Base-by-base conservation (phyloP, 1,140 invertebrate genomes). In the Spodoptera frugiperda region DNA sequence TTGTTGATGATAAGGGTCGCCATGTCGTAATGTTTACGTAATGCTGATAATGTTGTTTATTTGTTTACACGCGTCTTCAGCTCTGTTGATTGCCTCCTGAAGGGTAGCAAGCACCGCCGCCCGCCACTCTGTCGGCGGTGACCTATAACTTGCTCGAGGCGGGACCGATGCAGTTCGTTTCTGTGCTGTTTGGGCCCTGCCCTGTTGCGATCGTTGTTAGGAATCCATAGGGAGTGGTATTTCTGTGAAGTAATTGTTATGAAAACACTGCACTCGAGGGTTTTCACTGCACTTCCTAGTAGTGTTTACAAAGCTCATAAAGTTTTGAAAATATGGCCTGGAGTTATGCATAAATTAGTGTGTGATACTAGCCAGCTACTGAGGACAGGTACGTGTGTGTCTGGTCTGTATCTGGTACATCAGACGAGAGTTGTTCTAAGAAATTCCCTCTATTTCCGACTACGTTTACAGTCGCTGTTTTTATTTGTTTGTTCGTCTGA, bases 21-120 rank as follows among this genome's bases (percentile, higher is more conserved):
- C 70, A 30, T 72, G 53, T 72, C 70, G 33, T 57, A 25, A 72
- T 73, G 55, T 73, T 73, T 73, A 73, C 39, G 70, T 72, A 72
- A 72, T 46, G 53, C 17, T 72, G 54, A 72, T 72, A 59, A 70
- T 70, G 11, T 19, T 54, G 67, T 70, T 72, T 72, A 54, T 72
- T 72, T 72, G 70, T 72, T 72, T 59, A 72, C 70, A 25, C 30
- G 19, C 70, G 70, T 72, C 70, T 59, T 44, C 15, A n/a, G 33
- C 30, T 33, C 30, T 33, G 21, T 39, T 46, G 21, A 30, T 17
- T 39, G 25, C n/a, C 6, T 5, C 30, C 4, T 2, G 55, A 59
- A 39, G 33, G 33, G 33, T 39, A 39, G 57, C 39, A 14, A 14
- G 63, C 63, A n/a, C 3, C 11, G 5, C 12, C 17, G 44, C 17